Evolutionary conservation across 2,888 invertebrate genomes (phyloP), one percentile per base, ranked within the genome.

Genomic region (Achlya flavicornis): DNA sequence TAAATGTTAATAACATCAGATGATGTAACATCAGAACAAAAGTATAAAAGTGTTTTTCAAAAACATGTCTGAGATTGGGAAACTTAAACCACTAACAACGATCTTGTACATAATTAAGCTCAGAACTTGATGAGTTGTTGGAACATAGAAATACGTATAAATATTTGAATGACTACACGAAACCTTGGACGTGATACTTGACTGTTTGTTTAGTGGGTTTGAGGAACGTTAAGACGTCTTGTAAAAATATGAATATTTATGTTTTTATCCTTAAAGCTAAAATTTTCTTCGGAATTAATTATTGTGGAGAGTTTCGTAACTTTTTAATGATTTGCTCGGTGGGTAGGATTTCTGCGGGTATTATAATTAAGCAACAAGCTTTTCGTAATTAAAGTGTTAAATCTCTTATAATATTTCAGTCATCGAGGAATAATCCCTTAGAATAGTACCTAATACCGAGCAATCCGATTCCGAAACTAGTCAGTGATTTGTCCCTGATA

Each of bases 181-280:
- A 53, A 19, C n/a, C 48, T 16, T 48, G 16, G 14, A 14, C 19
- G 53, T 1, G 3, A 16, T 16, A 16, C 16, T 16, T 10, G 19
- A 10, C 12, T 53, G 48, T 53, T 53, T 53, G 19, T 6, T 48
- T 2, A 16, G 7, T n/a, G 16, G n/a, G 19, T 16, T n/a, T 53
- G 19, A 53, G 3, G 16, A 53, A 53, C 7, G 16, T 53, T 53
- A 19, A 19, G 19, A 53, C 19, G 2, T 7, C 48, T 53, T 53
- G 53, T 53, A 53, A 19, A 53, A 53, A 53, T 53, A 53, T 53
- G 19, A 53, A 53, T 19, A 53, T 53, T 53, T 19, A 53, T 53
- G 53, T 53, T 19, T 53, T 19, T 19, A 46, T n/a, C n/a, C n/a
- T 46, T 14, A 43, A 14, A 48, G 48, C 48, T 48, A 16, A n/a